Base-by-base conservation (phyloP, 2,888 invertebrate species). In the Patella depressa region DNA sequence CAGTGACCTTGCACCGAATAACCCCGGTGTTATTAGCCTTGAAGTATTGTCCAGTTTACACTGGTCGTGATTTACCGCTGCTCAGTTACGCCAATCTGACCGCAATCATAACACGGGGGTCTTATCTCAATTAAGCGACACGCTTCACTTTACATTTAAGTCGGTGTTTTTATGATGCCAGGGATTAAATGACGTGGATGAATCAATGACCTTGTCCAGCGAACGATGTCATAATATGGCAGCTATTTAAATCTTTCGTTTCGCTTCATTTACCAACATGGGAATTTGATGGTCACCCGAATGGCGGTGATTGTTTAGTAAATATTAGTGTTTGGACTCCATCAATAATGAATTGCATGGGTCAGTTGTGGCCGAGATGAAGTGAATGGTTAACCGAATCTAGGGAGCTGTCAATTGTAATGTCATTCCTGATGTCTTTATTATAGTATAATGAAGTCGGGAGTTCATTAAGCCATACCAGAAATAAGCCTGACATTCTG, bases 51-150 rank as follows among this genome's bases (percentile, higher is more conserved):
- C 65, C 24, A 24, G 19, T 65, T 65, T 19, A 65, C 24, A 14
- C 19, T 24, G 19, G 24, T 24, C 24, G 65, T 65, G 65, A 65
- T 24, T 65, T 65, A 65, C 65, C 65, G 65, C 65, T 24, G 65
- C 65, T 17, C 24, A 65, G 19, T 65, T 65, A 65, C 65, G 65
- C 65, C 24, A 65, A 65, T 24, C 14, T 65, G 65, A 24, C 65
- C 65, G 24, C 24, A 65, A 24, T 65, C 65, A 65, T 65, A 65
- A 65, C 65, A 65, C 24, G 24, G 24, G 24, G 65, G 65, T 65
- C 65, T 24, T 65, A 24, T 45, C 45, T 45, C 45, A 45, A 45
- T 45, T 45, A 45, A 45, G 1, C 45, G 45, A 45, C 45, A 45
- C 45, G 45, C 45, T 45, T 45, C 45, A 45, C 45, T 45, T 45